Evolutionary conservation across 2,797 vertebrate species (phyloP), one percentile per base, ranked within the genome.

Genomic region (Alexandromys oeconomus): DNA sequence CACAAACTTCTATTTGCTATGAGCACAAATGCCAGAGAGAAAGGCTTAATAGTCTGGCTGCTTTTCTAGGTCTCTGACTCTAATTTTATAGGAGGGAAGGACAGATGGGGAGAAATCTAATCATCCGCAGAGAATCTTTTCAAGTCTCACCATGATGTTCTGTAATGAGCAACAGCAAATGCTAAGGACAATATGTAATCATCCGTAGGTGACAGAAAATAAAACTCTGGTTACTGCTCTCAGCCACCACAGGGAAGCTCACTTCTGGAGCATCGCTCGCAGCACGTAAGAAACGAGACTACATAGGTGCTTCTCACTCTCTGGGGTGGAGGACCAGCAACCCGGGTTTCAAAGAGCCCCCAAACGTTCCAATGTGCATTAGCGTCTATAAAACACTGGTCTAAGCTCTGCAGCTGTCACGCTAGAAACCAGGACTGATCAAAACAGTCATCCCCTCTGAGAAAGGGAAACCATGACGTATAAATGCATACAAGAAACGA

Each of bases 1-100:
- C 2, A 92, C 65, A 27, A 97, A 89, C 51, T 95, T 97, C 73
- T 96, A 88, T 90, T 82, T 96, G 43, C 54, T 92, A 31, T 77
- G 9, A 88, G 40, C 46, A 91, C 46, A 94, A 92, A 80, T 74
- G 46, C n/a, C 51, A 61, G 12, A 15, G 27, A 54, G 3, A 69
- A 95, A 40, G 29, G 14, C 46, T 94, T 69, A 93, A 48, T 86
- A 88, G 74, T 71, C 31, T 94, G 92, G 77, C 34, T 92, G 81
- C 31, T 92, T 79, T 77, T 93, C 27, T 86, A 40, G 63, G 43
- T 6, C 25, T 34, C 0, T 43, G 65, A 40, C 12, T 94, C 25
- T 40, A 81, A 48, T 86, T 93, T 95, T 92, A 51, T 74, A 85
- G 12, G 31, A 17, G 67, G 92, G 14, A 85, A 15, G 37, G 29